Evolutionary conservation across 30 jellyfish, hydroid and myxozoan genomes (phyloP).

Genomic region (Turritopsis dohrnii): DNA sequence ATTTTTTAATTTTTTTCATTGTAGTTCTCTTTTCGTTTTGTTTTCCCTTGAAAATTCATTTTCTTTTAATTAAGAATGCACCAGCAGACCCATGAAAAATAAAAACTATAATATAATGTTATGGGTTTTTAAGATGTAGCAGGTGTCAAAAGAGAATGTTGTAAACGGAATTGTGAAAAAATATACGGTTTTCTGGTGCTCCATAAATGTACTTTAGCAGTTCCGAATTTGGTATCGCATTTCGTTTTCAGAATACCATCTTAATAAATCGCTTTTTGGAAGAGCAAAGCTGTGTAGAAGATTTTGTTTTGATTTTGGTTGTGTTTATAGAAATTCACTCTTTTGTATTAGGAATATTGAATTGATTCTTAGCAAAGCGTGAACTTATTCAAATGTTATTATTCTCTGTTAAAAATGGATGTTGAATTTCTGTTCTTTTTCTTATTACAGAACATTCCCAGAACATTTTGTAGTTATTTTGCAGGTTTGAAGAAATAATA

Average conservation of each 20-base stretch:
- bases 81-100: background rate
- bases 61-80: background rate
- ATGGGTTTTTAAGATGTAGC: background rate
- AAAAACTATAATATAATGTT: background rate
- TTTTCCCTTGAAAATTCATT: background rate
- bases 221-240: background rate
- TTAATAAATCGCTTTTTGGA: too few species aligned
- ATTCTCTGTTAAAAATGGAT: background rate
- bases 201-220: too few species aligned
- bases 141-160: background rate
- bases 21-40: background rate
- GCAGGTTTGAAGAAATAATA: background rate
- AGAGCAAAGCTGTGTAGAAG: too few species aligned
- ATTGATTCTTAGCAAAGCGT: background rate
- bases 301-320: too few species aligned
- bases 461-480: background rate
- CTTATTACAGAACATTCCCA: background rate
- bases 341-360: too few species aligned
- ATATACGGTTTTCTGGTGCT: too few species aligned
- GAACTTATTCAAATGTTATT: background rate
- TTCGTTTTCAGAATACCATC: too few species aligned
- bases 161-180: background rate
- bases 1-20: too few species aligned
- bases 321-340: too few species aligned
- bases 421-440: background rate